phyloP scores from a whole-genome alignment of 2,888 invertebrate genomes.

The Drosophila conformis region DNA sequence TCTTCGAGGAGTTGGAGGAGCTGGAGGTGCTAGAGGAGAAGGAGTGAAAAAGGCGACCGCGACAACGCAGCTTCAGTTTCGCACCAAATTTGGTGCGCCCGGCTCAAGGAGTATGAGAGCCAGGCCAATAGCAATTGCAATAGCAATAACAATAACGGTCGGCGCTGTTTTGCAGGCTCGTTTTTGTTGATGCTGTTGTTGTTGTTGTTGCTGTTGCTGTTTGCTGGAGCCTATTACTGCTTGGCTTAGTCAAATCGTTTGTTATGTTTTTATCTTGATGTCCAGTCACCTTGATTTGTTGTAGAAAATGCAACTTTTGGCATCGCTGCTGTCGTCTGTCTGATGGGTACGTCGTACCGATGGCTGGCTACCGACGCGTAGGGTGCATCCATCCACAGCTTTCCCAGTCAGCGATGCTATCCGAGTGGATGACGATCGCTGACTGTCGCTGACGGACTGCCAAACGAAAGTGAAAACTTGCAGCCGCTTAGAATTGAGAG shows the following conservation, averaged over 20 bases:
- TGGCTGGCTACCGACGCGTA: constrained; percentile 58
- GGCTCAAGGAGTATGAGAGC: constrained; percentile 51
- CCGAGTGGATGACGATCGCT: constrained; percentile 38
- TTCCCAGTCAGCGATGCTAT: constrained; percentile 46
- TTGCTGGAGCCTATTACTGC: constrained; percentile 72
- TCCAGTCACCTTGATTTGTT: constrained; percentile 84
- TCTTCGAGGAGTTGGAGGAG: constrained; percentile 23
- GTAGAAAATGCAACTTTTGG: constrained; percentile 83
- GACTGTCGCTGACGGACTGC: constrained; percentile 59
- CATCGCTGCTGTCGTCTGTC: constrained; percentile 66
- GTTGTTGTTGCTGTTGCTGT: constrained; percentile 38
- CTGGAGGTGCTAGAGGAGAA: constrained; percentile 16
- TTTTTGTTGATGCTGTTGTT: constrained; percentile 39
- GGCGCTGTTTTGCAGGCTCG: constrained; percentile 26
- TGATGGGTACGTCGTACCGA: constrained; percentile 19
- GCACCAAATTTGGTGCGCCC: constrained; percentile 77
- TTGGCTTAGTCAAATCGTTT: constrained; percentile 83
- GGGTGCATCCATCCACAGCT: constrained; percentile 67
- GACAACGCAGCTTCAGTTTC: constrained; percentile 76
- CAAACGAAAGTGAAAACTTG: constrained; percentile 69
- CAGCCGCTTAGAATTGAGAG: constrained; percentile 63
- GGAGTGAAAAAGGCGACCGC: constrained; percentile 43
- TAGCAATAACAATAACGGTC: constrained; percentile 77
- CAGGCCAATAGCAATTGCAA: constrained; percentile 65
- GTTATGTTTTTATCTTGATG: constrained; percentile 84